Base-by-base conservation (phyloP, 2,113 vertebrate genomes). In the Caranx ignobilis region DNA sequence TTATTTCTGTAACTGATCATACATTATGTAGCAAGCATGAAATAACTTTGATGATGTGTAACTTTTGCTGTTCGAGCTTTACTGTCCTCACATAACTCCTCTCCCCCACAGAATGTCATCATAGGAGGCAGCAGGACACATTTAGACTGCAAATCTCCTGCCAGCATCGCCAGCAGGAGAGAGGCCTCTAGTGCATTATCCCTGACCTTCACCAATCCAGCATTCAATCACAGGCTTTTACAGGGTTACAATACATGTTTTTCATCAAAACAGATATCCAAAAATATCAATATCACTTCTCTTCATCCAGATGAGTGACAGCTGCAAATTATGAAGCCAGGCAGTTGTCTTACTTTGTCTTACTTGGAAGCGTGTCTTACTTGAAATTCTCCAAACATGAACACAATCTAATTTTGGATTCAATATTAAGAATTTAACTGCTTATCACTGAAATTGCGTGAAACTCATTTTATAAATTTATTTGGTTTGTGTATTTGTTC, bases 161-260 rank as follows among this genome's bases (percentile, higher is more conserved):
- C 60, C 19, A 48, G 50, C 15, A 10, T 2, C 0, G 39, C 26
- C 56, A 19, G 68, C 68, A 55, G 70, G 62, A 67, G 21, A 45
- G 12, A 54, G 21, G 65, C 41, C 43, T n/a, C 3, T 9, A 1
- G 8, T 37, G 26, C 12, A 21, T 83, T 77, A 60, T n/a, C 11
- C 11, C 16, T 50, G 35, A 67, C 45, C 62, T 50, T 68, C 60
- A 54, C 15, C 35, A 11, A 47, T 60, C 26, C 32, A 48, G 21
- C 43, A 56, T 10, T 71, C 26, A 56, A 55, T 73, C 43, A 50
- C 11, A 57, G 41, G 48, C 15, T 83, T 65, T 57, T 69, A 67
- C 35, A 59, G 73, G 12, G 2, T 6, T 43, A 54, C 21, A 63
- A 56, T 16, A 31, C 3, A 16, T 31, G 5, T n/a, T 7, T 7